Base-by-base conservation (phyloP, 1,140 invertebrate genomes). In the Drosophila dunni region DNA sequence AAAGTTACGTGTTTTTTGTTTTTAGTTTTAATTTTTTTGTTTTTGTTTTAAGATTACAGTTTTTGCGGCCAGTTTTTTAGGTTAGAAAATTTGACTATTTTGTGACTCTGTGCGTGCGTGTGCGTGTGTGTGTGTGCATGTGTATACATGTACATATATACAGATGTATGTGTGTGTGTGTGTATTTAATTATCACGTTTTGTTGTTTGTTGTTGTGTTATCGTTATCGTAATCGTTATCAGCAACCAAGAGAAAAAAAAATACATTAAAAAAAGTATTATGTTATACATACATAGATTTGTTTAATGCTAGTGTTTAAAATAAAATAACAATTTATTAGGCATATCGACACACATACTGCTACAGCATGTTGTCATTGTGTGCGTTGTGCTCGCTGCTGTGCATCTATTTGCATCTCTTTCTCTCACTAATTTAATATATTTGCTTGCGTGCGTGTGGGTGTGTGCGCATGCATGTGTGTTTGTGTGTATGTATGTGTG, bases 311-410 rank as follows among this genome's bases (percentile, higher is more conserved):
- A 88, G 48, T 53, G 29, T 88, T 88, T 86, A 86, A 86, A 88
- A 86, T 86, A 86, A 86, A 86, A 88, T 86, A 86, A 86, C 83
- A 86, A 86, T 82, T 86, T 74, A 76, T 82, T 88, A 77, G 83
- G 84, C 80, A 78, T 86, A 75, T 51, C 50, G 68, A 61, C 64
- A 60, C 68, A 50, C 69, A 71, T 74, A 72, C 72, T 72, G 51
- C n/a, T 73, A 42, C 75, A 77, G 63, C 61, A 61, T 75, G 56
- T 76, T 54, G 45, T 42, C 61, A 36, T 29, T 57, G 56, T 61
- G 54, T 48, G 36, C 46, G 63, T 67, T 48, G 69, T 65, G 48
- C 33, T 57, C 38, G 17, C 24, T 53, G 45, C 15, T 66, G 58
- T 42, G 40, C 10, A 40, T 9, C 36, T 8, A 8, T 38, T 40